Evolutionary conservation across 2,888 invertebrate species (phyloP), one percentile per base, ranked within the genome.

Genomic region (Rhamnusium bicolor): DNA sequence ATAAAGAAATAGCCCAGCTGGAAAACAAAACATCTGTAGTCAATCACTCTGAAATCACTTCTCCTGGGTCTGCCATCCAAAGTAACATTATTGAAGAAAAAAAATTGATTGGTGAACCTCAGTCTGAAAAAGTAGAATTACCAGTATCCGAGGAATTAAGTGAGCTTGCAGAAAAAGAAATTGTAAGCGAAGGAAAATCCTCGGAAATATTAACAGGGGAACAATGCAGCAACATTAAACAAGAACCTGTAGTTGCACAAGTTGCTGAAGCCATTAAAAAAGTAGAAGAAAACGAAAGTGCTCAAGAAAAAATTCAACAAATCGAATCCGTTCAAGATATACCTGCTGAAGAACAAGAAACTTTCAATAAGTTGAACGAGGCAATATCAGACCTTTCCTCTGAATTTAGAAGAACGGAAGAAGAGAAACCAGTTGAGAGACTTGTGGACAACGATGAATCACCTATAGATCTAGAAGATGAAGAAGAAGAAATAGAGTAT

Each of bases 291-390:
- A 1, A 7, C 3, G 56, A 56, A 69, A 51, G 10, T 32, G 53
- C 58, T 51, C 54, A 27, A 58, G 62, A 46, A 72, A 27, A 12
- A 51, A 67, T 63, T 19, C 47, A 75, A 27, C 27, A 27, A 8
- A 7, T 32, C 1, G 29, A 60, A 1, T 40, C 58, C 18, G 7
- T 32, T 40, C 40, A 40, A n/a, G 4, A 40, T 0, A n/a, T 4
- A 24, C 7, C 56, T 7, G 16, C 18, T 0, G 65, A 73, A 47
- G 62, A 70, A 61, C 53, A 58, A 19, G 72, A 78, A 46, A 65
- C 70, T 12, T 68, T 75, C 46, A 58, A 54, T 58, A 68, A 69
- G 53, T n/a, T 54, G 61, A 32, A 58, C 3, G 72, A 72, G 51
- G 71, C 73, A 54, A 69, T 51, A 71, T 21, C 65, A 12, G 65